These are phyloP conservation scores for Benthosema pterotum DNA, from an alignment of 2,797 vertebrate species.

Conservation along the genomic window DNA sequence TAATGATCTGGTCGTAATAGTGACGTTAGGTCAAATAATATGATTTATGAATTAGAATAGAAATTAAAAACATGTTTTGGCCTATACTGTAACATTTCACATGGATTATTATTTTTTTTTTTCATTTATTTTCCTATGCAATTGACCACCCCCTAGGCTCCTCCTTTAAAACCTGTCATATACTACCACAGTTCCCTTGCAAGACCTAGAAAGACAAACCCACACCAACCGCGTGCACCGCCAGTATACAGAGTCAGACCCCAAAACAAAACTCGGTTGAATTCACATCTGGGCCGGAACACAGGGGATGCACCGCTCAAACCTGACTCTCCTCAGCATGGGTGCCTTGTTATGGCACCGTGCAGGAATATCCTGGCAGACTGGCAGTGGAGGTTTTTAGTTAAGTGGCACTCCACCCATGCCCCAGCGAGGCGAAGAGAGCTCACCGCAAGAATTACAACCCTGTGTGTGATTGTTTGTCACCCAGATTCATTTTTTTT, in stretches of 20 bases:
- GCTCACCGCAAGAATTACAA: constrained; percentile 66
- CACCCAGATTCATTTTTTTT: constrained; percentile 48
- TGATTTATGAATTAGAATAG: too few relatives aligned
- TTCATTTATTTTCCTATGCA: too few relatives aligned
- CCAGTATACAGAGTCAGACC: constrained; percentile 28
- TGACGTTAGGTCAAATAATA: too few relatives aligned
- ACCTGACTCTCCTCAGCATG: constrained; percentile 57
- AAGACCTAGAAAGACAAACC: constrained; percentile 29
- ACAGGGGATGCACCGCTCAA: constrained; percentile 45
- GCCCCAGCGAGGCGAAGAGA: constrained; percentile 59
- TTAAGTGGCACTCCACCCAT: constrained; percentile 73
- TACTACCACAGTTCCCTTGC: constrained; percentile 12
- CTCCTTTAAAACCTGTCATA: constrained; percentile 3
- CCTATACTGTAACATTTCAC: too few relatives aligned
- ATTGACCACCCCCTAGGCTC: too few relatives aligned
- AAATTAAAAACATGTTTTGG: too few relatives aligned
- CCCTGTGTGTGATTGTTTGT: constrained; percentile 65
- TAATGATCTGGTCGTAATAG: too few relatives aligned
- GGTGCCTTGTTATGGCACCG: constrained; percentile 61
- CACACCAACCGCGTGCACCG: constrained; percentile 35
- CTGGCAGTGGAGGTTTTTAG: constrained; percentile 46
- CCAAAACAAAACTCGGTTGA: constrained; percentile 54
- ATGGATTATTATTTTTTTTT: too few relatives aligned
- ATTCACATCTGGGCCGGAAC: constrained; percentile 49
- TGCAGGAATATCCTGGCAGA: constrained; percentile 51